These are phyloP conservation scores for Neodiprion virginianus DNA, from an alignment of 1,140 invertebrate genomes.

Conservation along the genomic window DNA sequence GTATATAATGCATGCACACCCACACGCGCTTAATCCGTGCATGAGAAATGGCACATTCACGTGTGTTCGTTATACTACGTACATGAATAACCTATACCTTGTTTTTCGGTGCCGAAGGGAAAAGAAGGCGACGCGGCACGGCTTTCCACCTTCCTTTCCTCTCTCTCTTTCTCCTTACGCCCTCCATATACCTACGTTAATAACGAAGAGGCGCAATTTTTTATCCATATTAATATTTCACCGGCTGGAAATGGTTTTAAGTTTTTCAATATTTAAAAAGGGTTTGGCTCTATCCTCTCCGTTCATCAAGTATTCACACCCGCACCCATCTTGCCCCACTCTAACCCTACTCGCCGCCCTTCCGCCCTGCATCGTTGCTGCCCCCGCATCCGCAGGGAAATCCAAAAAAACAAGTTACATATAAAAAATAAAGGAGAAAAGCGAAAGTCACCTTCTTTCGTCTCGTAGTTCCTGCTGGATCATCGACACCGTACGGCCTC, in stretches of 20 bases:
- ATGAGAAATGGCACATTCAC: too few relatives aligned
- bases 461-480: background rate
- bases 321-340: slow-evolving; percentile 22
- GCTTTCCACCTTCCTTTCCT: background rate
- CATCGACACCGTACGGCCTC: background rate
- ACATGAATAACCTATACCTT: background rate
- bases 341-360: slow-evolving; percentile 18
- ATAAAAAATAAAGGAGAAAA: background rate
- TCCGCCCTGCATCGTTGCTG: background rate
- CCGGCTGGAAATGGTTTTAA: slow-evolving; percentile 51
- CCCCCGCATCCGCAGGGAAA: slow-evolving; percentile 33
- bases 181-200: slow-evolving; percentile 31
- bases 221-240: slow-evolving; percentile 51
- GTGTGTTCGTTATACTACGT: too few relatives aligned
- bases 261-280: slow-evolving; percentile 55
- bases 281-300: slow-evolving; percentile 37
- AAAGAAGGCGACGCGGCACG: background rate
- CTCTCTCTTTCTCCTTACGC: too few relatives aligned
- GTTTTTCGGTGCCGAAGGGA: background rate
- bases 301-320: slow-evolving; percentile 37
- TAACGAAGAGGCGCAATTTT: slow-evolving; percentile 49
- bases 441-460: background rate
- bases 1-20: too few relatives aligned
- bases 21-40: background rate
- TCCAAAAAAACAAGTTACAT: slow-evolving; percentile 35